Evolutionary conservation across 2,888 invertebrate species (phyloP).

Genomic region (Drosophila picticornis): DNA sequence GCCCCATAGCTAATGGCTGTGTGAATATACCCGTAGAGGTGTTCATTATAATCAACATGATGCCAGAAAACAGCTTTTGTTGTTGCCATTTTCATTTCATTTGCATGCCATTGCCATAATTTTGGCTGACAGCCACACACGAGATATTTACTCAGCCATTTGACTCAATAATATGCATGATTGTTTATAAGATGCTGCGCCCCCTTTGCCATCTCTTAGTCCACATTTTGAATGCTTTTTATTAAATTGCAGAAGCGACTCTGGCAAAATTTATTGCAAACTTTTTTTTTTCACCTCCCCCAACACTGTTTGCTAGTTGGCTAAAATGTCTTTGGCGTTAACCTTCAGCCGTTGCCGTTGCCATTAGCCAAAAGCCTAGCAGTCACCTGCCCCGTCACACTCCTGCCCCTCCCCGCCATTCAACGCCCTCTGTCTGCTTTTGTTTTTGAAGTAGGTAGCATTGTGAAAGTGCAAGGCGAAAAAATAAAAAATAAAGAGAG

Average conservation of each 20-base stretch:
- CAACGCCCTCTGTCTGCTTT: conserved; percentile 64
- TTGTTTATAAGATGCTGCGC: conserved; percentile 63
- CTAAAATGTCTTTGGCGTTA: conserved; percentile 49
- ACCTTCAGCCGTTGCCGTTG: conserved; percentile 57
- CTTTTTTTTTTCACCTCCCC: conserved; percentile 25
- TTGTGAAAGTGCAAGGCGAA: conserved; percentile 72
- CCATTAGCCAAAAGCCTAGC: conserved; percentile 66
- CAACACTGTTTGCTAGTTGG: conserved; percentile 3
- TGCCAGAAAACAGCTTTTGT: conserved; percentile 9
- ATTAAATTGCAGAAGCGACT: conserved; percentile 81
- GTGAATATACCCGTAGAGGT: conserved; percentile 25
- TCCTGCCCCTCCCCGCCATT: background rate
- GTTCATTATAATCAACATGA: conserved; percentile 50
- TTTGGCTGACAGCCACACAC: conserved; percentile 49
- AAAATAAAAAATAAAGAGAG: conserved; percentile 39
- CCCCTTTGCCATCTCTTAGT: background rate
- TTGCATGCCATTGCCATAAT: conserved; percentile 84
- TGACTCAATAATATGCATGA: conserved; percentile 75
- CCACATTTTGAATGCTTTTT: conserved; percentile 64
- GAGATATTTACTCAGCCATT: conserved; percentile 79
- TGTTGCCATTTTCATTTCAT: conserved; percentile 80
- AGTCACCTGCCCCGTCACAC: conserved; percentile 19
- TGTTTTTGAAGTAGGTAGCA: conserved; percentile 81
- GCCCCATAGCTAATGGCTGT: conserved; percentile 18
- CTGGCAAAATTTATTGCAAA: conserved; percentile 79